Base-by-base conservation (phyloP, 2,888 invertebrate species). In the Melanchra persicariae region DNA sequence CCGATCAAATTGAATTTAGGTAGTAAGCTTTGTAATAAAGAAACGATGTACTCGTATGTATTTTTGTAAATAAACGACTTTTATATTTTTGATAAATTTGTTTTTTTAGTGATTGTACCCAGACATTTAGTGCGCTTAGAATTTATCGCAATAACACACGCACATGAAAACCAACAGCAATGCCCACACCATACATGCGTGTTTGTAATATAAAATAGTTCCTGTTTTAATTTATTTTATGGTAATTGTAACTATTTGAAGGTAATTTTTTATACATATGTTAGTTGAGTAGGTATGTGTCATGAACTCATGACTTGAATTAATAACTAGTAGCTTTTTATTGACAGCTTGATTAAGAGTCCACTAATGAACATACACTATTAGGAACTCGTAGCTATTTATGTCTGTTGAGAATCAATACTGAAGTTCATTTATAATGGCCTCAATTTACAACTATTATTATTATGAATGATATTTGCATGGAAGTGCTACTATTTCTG, bases 41-140 rank as follows among this genome's bases (percentile, higher is more conserved):
- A 51, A 43, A 4, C 43, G 17, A 43, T 54, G 19, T n/a, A n/a
- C n/a, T n/a, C n/a, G n/a, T 70, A 66, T 80, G 40, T 83, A 75
- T 81, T 65, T 73, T 52, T 74, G 47, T 69, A 69, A 80, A 64
- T 61, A 75, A 63, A 76, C 22, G 26, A 47, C 4, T 67, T 66
- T 54, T 51, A 58, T 80, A 52, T 66, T 26, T 75, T 55, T 34
- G 4, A 34, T 34, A 34, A 7, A 15, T 22, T 30, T 69, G 40
- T 49, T 40, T 73, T 70, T 34, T 30, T 55, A 60, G 19, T 52
- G 0, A 9, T 52, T 57, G 15, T 15, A 63, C 24, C 64, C 72
- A 65, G 63, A 63, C 9, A 15, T 69, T 51, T 40, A 34, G 24
- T 61, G 40, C 17, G 34, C 17, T 55, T 51, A 10, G 8, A 65